Evolutionary conservation across 2,888 invertebrate species (phyloP).

Genomic region (Caenorhabditis sp.): DNA sequence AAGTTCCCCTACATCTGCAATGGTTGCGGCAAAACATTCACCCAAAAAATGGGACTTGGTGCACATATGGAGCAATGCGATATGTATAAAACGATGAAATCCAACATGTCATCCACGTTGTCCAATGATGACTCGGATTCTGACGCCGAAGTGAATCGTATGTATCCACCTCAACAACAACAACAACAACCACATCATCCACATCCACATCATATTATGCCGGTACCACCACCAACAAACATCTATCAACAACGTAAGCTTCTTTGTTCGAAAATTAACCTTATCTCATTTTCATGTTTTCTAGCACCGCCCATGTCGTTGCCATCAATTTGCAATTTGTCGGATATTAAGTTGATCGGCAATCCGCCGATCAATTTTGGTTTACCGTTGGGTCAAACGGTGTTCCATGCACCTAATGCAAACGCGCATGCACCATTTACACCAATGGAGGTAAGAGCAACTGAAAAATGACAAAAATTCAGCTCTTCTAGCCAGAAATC

Average conservation of each 20-base stretch:
- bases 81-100: constrained; percentile 13
- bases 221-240: constrained; percentile 19
- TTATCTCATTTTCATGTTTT: too few species aligned
- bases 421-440: constrained; percentile 33
- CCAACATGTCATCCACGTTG: constrained; percentile 2
- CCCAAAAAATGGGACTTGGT: constrained; percentile 67
- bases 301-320: constrained; percentile 13
- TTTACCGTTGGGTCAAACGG: constrained; percentile 6
- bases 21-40: constrained; percentile 65
- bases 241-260: constrained; percentile 25
- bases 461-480: too few species aligned
- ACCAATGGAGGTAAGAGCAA: constrained; percentile 38
- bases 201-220: not conserved
- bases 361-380: constrained; percentile 17
- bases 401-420: too few species aligned
- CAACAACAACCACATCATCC: too few species aligned
- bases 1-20: constrained; percentile 52
- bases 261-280: too few species aligned
- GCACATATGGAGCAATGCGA: constrained; percentile 69
- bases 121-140: constrained; percentile 38
- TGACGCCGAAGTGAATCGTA: constrained; percentile 17
- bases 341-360: constrained; percentile 1
- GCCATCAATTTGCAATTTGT: constrained; percentile 10
- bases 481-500: too few species aligned
- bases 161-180: not conserved